Evolutionary conservation across 2,888 invertebrate species (phyloP), one percentile per base, ranked within the genome.

Genomic region (Cordilura impudica): DNA sequence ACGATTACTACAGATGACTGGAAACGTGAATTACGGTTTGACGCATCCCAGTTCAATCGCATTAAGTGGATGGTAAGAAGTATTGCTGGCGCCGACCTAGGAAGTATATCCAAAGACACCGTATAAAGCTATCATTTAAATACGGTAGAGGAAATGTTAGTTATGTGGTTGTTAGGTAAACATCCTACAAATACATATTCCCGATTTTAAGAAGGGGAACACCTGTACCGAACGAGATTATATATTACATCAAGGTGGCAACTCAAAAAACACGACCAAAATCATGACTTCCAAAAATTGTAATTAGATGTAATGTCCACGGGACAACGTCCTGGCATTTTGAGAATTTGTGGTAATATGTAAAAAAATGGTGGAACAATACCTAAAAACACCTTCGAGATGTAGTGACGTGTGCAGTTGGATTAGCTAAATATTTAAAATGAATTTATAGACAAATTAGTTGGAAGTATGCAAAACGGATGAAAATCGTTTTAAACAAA

Each of bases 1-100:
- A n/a, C n/a, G n/a, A n/a, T n/a, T n/a, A n/a, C 29, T 29, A 5
- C 6, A 8, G 2, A 29, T 10, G 29, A 29, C 2, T 54, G 54
- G 54, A 54, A 29, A 54, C 54, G 16, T 6, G 54, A 29, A 14
- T 61, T 74, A 16, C 75, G 66, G 75, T 76, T 72, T 12, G 76
- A 81, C 35, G 39, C 76, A 35, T 77, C 82, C 16, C 31, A 63
- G 47, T 63, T 63, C 23, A 67, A 51, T 16, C 43, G 39, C 21
- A 53, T 53, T n/a, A 35, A 66, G 29, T 69, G 45, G 56, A 54
- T 10, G 67, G 67, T 18, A 56, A 69, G 47, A 43, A 56, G 26
- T 26, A 56, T 26, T 56, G 45, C 31, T 45, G 56, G 23, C 39
- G 56, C 16, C 35, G 67, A 5, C 43, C 56, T 29, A 4, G 45